phyloP scores from a whole-genome alignment of 2,888 invertebrate genomes.

The Electrophaes corylata region DNA sequence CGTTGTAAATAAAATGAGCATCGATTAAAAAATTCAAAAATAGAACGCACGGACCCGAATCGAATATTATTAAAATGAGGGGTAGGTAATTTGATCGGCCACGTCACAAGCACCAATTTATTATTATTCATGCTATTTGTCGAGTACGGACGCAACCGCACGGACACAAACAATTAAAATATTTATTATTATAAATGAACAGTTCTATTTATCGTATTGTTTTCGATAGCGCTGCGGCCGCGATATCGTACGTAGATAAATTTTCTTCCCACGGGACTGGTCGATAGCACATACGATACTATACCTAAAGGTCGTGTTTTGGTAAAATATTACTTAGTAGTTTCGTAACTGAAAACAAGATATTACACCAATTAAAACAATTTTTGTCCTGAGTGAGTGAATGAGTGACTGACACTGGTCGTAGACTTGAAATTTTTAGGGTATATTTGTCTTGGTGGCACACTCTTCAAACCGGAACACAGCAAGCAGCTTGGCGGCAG shows the following conservation, averaged over 20 bases:
- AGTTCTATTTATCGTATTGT: constrained; percentile 52
- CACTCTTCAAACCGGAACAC: too few relatives aligned
- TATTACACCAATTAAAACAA: too few relatives aligned
- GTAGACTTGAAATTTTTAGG: too few relatives aligned
- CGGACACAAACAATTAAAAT: constrained; percentile 70
- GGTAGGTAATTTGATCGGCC: constrained; percentile 56
- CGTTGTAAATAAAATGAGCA: background rate
- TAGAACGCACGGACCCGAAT: constrained; percentile 1
- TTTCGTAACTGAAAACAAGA: background rate
- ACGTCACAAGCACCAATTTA: constrained; percentile 61
- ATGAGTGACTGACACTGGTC: too few relatives aligned
- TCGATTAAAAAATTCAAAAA: background rate
- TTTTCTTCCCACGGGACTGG: constrained; percentile 76
- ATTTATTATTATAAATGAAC: constrained; percentile 41
- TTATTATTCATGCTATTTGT: constrained; percentile 64
- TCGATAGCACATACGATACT: constrained; percentile 38
- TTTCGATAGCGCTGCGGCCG: constrained; percentile 55
- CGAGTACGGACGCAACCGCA: constrained; percentile 63
- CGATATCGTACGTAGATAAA: constrained; percentile 66
- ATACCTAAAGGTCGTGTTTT: constrained; percentile 33
- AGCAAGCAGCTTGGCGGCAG: too few relatives aligned
- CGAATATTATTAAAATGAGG: constrained; percentile 60
- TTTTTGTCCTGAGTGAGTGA: too few relatives aligned
- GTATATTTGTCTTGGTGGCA: too few relatives aligned
- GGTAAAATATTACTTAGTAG: background rate